Conservation (phyloP, 1,140 invertebrate genomes). For the Saccostrea cuccullata region DNA sequence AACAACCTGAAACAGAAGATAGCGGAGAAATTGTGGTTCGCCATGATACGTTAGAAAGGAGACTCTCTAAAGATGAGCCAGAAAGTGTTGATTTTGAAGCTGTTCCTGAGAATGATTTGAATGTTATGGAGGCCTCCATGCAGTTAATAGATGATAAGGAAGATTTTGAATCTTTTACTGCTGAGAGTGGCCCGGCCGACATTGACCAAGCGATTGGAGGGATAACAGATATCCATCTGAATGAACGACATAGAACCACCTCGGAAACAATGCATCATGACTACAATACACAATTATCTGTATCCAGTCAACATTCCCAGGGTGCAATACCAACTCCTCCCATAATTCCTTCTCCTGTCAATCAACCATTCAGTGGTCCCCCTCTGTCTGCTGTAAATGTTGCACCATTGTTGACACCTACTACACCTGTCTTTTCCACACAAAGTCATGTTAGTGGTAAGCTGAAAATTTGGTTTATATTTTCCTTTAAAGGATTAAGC, state of each 20-base stretch:
- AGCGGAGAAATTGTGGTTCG: not conserved
- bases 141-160: conserved; percentile 68
- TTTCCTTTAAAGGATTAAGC: too few relatives aligned
- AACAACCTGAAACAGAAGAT: not conserved
- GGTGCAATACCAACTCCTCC: not conserved
- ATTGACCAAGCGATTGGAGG: conserved; percentile 54
- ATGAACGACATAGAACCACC: conserved; percentile 34
- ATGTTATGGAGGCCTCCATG: conserved; percentile 54
- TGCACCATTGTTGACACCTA: conserved; percentile 67
- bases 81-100: conserved; percentile 68
- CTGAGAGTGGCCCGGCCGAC: conserved; percentile 61
- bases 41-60: conserved; percentile 44
- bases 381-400: conserved; percentile 63
- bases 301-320: conserved; percentile 32
- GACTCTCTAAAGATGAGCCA: conserved; percentile 59
- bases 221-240: conserved; percentile 41
- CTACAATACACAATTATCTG: conserved; percentile 42
- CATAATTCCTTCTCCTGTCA: conserved; percentile 38
- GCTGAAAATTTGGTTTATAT: not conserved
- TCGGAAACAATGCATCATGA: conserved; percentile 29
- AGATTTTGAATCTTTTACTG: conserved; percentile 74
- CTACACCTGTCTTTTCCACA: conserved; percentile 37
- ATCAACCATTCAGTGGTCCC: conserved; percentile 49
- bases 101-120: conserved; percentile 46
- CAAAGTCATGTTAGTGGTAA: not conserved